Conservation (phyloP, 2,113 vertebrate genomes). For the Gymnarchus niloticus region DNA sequence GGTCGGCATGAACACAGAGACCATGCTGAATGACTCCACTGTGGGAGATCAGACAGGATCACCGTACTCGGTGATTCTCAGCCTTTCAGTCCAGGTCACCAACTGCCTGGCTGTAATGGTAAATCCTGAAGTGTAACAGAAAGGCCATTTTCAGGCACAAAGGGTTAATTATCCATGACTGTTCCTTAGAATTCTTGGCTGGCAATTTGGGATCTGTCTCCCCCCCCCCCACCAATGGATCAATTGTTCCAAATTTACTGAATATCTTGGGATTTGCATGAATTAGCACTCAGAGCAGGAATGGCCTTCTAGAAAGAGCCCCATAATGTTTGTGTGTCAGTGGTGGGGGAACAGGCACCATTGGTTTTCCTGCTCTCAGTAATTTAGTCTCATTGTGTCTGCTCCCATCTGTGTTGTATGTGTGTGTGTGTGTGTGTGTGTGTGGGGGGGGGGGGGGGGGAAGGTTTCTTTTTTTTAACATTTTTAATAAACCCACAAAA, state of each 20-base stretch:
- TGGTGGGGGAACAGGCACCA: background rate
- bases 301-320: constrained; percentile 5
- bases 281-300: constrained; percentile 8
- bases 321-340: background rate
- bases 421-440: background rate
- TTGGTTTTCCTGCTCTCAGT: background rate
- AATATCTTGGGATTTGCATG: constrained; percentile 27
- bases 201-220: background rate
- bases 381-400: background rate
- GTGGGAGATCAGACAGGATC: background rate
- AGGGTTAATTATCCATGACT: constrained; percentile 18
- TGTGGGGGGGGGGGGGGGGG: background rate
- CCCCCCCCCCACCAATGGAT: background rate
- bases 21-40: background rate
- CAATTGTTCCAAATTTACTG: background rate
- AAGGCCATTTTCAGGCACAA: background rate
- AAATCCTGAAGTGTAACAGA: background rate
- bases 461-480: background rate
- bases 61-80: background rate
- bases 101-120: background rate
- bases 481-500: too few relatives aligned
- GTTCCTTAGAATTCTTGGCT: background rate
- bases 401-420: background rate
- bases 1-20: background rate
- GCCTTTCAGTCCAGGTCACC: background rate